Conservation (phyloP, 2,888 invertebrate genomes). For the Hypercompe scribonia region DNA sequence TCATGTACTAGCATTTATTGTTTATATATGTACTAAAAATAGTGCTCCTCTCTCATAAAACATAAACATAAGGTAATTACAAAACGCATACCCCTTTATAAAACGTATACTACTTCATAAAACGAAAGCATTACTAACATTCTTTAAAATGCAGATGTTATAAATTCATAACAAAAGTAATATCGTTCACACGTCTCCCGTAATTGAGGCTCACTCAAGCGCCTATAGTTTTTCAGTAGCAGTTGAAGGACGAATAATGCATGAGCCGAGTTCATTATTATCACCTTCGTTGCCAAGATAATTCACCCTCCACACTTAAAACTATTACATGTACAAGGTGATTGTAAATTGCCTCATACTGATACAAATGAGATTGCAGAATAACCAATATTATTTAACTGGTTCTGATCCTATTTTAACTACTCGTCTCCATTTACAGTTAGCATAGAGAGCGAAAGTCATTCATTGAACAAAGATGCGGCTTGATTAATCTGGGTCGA, state of each 20-base stretch:
- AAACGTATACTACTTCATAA: no score
- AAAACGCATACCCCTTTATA: no score
- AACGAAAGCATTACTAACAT: neutral
- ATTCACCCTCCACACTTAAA: neutral
- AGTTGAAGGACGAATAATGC: neutral
- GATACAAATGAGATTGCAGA: conserved; percentile 16
- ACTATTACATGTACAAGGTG: neutral
- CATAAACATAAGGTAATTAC: no score
- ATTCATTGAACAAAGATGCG: conserved; percentile 47
- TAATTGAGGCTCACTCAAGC: neutral
- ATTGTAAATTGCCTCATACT: neutral
- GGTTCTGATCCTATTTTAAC: conserved; percentile 29
- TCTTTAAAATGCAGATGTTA: neutral
- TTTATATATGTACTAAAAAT: neutral
- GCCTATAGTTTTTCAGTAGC: neutral
- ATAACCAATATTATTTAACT: conserved; percentile 29
- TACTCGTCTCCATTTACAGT: conserved; percentile 33
- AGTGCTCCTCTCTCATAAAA: neutral
- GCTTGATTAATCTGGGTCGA: conserved; percentile 45
- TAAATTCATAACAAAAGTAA: neutral
- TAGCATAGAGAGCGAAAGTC: conserved; percentile 42
- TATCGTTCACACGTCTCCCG: neutral
- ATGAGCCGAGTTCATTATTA: neutral
- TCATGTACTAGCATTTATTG: neutral
- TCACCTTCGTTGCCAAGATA: neutral